phyloP scores from a whole-genome alignment of 2,888 invertebrate species.

The Drosophila meridiana region DNA sequence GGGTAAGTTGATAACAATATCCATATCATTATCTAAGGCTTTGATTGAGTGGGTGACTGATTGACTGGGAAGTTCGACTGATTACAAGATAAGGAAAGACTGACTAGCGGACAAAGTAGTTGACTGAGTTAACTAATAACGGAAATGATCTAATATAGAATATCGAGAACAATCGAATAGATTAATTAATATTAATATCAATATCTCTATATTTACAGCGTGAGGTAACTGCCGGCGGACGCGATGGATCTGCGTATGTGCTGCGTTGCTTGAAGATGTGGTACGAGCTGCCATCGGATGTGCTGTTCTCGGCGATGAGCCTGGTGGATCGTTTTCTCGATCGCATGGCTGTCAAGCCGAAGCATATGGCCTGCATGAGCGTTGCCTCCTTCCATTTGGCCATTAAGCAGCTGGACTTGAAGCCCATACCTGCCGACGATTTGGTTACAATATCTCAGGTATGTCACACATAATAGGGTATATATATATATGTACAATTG shows the following conservation, averaged over 20 bases:
- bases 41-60: background rate
- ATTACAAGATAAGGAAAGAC: background rate
- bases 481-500: constrained; percentile 71
- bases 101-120: background rate
- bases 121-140: background rate
- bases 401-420: constrained; percentile 88
- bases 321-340: constrained; percentile 93
- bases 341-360: constrained; percentile 92
- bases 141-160: background rate
- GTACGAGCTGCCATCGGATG: constrained; percentile 93
- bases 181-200: background rate
- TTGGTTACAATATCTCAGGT: constrained; percentile 87
- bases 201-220: constrained; percentile 77
- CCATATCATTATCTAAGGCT: background rate
- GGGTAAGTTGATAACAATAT: constrained; percentile 85
- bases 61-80: background rate
- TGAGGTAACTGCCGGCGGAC: constrained; percentile 91
- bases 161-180: background rate
- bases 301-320: constrained; percentile 91
- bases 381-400: constrained; percentile 94
- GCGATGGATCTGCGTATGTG: constrained; percentile 93
- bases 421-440: constrained; percentile 88
- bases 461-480: constrained; percentile 15
- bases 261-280: constrained; percentile 93
- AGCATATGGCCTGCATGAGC: constrained; percentile 95